Conservation (phyloP, 2,888 invertebrate species). For the Ectemnius continuus region DNA sequence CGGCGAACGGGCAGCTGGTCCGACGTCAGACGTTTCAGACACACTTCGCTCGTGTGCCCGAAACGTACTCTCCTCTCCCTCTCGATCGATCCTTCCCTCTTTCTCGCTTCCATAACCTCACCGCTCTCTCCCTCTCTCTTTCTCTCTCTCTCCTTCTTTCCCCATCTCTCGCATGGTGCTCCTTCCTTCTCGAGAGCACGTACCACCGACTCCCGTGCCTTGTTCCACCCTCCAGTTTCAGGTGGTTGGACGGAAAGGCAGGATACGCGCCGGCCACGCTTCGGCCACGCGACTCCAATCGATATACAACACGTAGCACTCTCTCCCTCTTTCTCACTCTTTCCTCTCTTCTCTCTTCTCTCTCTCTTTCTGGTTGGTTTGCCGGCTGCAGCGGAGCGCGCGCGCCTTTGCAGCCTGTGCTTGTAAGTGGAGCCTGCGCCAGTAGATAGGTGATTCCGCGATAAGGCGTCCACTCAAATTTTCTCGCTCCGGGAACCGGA, state of each 20-base stretch:
- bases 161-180: conserved; percentile 16
- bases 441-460: conserved; percentile 38
- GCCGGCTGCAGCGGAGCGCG: background rate
- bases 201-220: conserved; percentile 18
- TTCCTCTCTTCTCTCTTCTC: no score
- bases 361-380: background rate
- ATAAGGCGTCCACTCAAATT: conserved; percentile 44
- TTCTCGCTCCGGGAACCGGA: conserved; percentile 30
- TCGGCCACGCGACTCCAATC: conserved; percentile 71
- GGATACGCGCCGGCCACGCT: conserved; percentile 64
- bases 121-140: conserved; percentile 16
- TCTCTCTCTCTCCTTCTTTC: conserved; percentile 20
- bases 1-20: conserved; percentile 65
- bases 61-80: conserved; percentile 35
- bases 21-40: conserved; percentile 56
- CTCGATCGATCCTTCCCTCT: conserved; percentile 14
- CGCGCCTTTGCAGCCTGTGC: conserved; percentile 7
- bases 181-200: conserved; percentile 26
- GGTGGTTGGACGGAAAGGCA: conserved; percentile 51
- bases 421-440: conserved; percentile 48
- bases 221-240: conserved; percentile 32
- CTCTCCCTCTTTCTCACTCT: conserved; percentile 39
- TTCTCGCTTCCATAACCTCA: background rate
- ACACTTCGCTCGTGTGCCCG: conserved; percentile 59
- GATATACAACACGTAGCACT: conserved; percentile 36